Evolutionary conservation across 2,113 vertebrate genomes (phyloP).

Genomic region (Callospermophilus lateralis): DNA sequence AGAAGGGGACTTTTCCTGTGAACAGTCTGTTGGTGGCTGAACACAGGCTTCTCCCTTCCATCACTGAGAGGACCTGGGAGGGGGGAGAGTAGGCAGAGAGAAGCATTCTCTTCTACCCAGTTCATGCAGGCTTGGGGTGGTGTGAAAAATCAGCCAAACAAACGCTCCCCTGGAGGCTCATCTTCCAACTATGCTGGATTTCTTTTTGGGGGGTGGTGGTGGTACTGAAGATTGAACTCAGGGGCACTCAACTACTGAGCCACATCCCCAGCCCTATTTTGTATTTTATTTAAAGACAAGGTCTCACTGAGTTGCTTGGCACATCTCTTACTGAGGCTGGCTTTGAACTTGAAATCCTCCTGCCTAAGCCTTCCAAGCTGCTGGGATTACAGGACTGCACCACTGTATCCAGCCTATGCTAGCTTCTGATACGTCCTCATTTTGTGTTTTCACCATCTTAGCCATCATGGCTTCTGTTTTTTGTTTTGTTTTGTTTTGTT

Average conservation of each 20-base stretch:
- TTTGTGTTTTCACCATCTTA: background rate
- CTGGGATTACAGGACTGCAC: too few species aligned
- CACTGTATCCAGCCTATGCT: too few species aligned
- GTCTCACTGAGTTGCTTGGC: too few species aligned
- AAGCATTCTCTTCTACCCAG: background rate
- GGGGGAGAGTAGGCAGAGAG: background rate
- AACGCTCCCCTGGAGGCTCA: background rate
- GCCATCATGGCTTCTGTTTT: background rate
- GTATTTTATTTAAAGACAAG: too few species aligned
- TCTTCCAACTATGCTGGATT: background rate
- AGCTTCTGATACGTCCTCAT: background rate
- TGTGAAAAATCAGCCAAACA: background rate
- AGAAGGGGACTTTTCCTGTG: background rate
- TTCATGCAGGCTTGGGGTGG: background rate
- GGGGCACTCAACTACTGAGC: too few species aligned
- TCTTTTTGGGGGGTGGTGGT: too few species aligned
- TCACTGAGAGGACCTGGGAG: background rate
- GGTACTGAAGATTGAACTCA: too few species aligned
- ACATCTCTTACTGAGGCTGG: too few species aligned
- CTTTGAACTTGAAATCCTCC: too few species aligned
- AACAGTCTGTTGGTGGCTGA: background rate
- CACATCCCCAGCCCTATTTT: too few species aligned
- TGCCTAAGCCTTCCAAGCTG: too few species aligned
- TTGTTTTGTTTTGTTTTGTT: background rate
- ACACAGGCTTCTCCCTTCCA: background rate